Conservation (phyloP, 2,797 vertebrate species). For the Alca torda region DNA sequence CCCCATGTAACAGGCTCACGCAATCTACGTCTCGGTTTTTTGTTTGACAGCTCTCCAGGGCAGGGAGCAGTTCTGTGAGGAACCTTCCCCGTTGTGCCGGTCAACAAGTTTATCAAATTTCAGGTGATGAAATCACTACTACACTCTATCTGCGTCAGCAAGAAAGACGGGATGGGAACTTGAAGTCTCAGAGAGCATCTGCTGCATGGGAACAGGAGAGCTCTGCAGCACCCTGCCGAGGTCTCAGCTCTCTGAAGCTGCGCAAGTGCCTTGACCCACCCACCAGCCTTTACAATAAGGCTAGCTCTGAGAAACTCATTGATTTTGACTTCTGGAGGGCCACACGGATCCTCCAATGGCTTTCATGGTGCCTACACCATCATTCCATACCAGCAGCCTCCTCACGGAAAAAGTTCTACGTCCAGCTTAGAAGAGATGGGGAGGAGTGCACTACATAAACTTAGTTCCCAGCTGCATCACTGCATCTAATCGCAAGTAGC, state of each 20-base stretch:
- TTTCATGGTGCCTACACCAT: background rate
- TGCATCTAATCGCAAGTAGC: background rate
- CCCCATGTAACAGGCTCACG: background rate
- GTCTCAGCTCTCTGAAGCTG: background rate
- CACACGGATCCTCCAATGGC: background rate
- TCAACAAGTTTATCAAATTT: conserved; percentile 36
- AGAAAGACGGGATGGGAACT: background rate
- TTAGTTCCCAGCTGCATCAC: background rate
- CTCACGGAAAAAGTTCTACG: background rate
- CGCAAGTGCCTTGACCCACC: background rate
- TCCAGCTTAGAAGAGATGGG: background rate
- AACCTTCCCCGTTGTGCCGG: background rate
- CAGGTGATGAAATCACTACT: conserved; percentile 25
- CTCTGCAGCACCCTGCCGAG: background rate
- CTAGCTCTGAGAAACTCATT: background rate
- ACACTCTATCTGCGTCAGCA: conserved; percentile 4
- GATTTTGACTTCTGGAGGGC: background rate
- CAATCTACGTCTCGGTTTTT: background rate
- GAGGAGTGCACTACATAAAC: background rate
- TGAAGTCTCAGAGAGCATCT: conserved; percentile 2
- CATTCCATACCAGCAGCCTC: background rate
- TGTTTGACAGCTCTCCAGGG: background rate
- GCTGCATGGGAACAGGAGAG: background rate
- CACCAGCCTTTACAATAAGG: background rate
- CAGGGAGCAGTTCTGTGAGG: background rate